Conservation (phyloP, 2,113 vertebrate genomes). For the human (Homo sapiens) region GRCh38 chr19:30449001-30449500, state of each 20-base stretch:
- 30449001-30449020: conserved; percentile 91
- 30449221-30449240: conserved; percentile 71
- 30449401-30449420: not conserved
- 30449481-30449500: conserved; percentile 84
- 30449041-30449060: conserved; percentile 87
- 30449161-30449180: conserved; percentile 78
- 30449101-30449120: conserved; percentile 84
- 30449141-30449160: conserved; percentile 78
- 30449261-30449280: conserved; percentile 70
- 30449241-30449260: conserved; percentile 52
- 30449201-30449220: conserved; percentile 49
- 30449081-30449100: conserved; percentile 86
- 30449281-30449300: conserved; percentile 60
- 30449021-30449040: conserved; percentile 87
- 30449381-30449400: conserved; percentile 1
- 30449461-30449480: conserved; percentile 79
- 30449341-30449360: conserved; percentile 42
- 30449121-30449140: conserved; percentile 78
- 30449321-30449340: conserved; percentile 48
- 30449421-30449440: conserved; percentile 21
- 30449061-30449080: conserved; percentile 85
- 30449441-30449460: conserved; percentile 67
- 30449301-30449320: conserved; percentile 44
- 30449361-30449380: conserved; percentile 69
- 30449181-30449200: conserved; percentile 64